A percentile compares a stretch with the other conserved stretches of the same genome.
Evolutionary conservation across 1,140 invertebrate species (phyloP).

Genomic region (Panonychus citri): DNA sequence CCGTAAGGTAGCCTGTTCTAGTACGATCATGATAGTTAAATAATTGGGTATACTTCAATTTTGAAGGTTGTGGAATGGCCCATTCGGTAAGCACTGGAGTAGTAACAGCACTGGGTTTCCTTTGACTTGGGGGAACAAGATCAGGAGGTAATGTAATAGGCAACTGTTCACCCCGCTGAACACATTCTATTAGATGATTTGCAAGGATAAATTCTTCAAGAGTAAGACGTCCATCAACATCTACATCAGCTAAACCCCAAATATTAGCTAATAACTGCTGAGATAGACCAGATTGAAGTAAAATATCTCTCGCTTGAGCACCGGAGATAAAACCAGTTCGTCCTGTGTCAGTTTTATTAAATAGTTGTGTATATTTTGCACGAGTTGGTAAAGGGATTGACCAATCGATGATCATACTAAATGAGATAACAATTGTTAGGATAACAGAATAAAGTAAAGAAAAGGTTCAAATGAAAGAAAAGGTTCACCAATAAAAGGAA

Average conservation of each 20-base stretch:
- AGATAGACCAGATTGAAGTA: slow-evolving; percentile 73
- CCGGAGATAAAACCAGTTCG: slow-evolving; percentile 25
- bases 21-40: slow-evolving; percentile 77
- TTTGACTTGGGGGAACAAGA: neutral
- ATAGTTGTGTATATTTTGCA: slow-evolving; percentile 28
- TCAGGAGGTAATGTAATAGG: slow-evolving; percentile 40
- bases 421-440: too few relatives aligned
- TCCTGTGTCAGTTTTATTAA: slow-evolving; percentile 23
- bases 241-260: slow-evolving; percentile 32
- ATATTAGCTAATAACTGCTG: slow-evolving; percentile 69
- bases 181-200: slow-evolving; percentile 64
- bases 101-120: neutral
- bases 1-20: slow-evolving; percentile 61
- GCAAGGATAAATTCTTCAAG: slow-evolving; percentile 88
- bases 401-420: too few relatives aligned
- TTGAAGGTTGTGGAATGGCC: slow-evolving; percentile 66
- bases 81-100: slow-evolving; percentile 27
- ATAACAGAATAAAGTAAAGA: too few relatives aligned
- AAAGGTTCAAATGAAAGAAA: too few relatives aligned
- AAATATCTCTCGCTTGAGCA: slow-evolving; percentile 77
- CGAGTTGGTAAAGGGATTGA: slow-evolving; percentile 25
- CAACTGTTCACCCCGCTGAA: slow-evolving; percentile 39
- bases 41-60: slow-evolving; percentile 79
- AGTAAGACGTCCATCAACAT: slow-evolving; percentile 54
- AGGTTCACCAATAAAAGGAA: too few relatives aligned